Base-by-base conservation (phyloP, 2,888 invertebrate genomes). In the Arctia plantaginis region DNA sequence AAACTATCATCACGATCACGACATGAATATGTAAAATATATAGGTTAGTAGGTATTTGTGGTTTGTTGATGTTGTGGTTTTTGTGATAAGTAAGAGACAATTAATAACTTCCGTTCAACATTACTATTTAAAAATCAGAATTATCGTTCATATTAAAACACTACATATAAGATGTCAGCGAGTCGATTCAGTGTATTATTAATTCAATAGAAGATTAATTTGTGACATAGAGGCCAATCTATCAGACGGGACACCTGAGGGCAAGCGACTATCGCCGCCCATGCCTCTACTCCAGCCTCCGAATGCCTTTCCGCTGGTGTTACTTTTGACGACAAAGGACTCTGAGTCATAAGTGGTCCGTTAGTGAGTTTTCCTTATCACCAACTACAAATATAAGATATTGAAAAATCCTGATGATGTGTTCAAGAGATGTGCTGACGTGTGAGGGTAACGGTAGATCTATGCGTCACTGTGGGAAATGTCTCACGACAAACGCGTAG, bases 1-100 rank as follows among this genome's bases (percentile, higher is more conserved):
- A n/a, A n/a, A n/a, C n/a, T n/a, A n/a, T n/a, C n/a, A n/a, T 55
- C n/a, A 55, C 7, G n/a, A 55, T 30, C 13, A 30, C 0, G 27
- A 27, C 27, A 30, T 30, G 7, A 62, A 62, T 30, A 18, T 7
- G 2, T 30, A 62, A 18, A 62, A 30, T 30, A 62, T 18, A 15
- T 1, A 18, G 18, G 30, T 67, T 30, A 27, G 44, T 44, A 44
- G 33, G 51, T 41, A 13, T 41, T 18, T 55, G n/a, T 66, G 18
- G 77, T 77, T 47, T 59, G 76, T 1, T 65, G 70, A 33, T 66
- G 70, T 10, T 20, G 74, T 8, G 51, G 51, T 51, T 15, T 20
- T 6, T 51, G 10, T n/a, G 51, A 8, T 15, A 27, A 74, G 23
- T 51, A 69, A 13, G 68, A 69, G 74, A 73, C 69, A 23, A 73